Conservation (phyloP, 35 echinoderm and acorn worm genomes). For the Nesometra sesokonis region DNA sequence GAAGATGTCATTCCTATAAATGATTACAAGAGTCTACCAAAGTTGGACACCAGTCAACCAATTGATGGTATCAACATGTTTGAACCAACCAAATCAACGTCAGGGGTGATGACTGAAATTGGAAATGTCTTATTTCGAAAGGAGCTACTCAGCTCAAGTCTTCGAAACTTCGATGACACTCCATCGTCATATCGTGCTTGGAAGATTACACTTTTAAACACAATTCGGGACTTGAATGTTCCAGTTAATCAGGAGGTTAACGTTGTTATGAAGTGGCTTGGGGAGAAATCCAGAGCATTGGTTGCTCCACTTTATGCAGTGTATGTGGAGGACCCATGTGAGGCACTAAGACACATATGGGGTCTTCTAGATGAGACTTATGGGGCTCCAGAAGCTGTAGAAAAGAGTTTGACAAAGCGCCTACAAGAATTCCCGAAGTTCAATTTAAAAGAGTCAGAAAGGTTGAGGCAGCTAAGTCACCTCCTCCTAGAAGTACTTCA, state of each 20-base stretch:
- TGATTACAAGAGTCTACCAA: too few species aligned
- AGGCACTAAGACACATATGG: background rate
- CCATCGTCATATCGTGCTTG: background rate
- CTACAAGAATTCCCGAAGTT: background rate
- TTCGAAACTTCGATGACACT: background rate
- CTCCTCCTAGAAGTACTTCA: background rate
- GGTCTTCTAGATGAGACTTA: background rate
- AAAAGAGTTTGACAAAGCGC: background rate
- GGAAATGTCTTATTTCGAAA: too few species aligned
- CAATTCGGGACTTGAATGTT: background rate
- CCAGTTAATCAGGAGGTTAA: background rate
- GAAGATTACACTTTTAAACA: background rate
- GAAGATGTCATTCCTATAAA: too few species aligned
- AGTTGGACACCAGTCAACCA: too few species aligned
- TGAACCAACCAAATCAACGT: too few species aligned
- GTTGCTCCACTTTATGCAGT: background rate
- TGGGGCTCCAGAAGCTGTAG: background rate
- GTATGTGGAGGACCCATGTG: background rate
- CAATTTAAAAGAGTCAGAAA: background rate
- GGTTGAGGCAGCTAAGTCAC: background rate
- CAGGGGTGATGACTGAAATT: too few species aligned
- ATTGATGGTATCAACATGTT: too few species aligned
- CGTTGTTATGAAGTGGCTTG: background rate
- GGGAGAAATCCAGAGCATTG: background rate
- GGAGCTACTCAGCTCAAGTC: background rate